phyloP scores from a whole-genome alignment of 2,797 vertebrate genomes.

The Octomys mimax region DNA sequence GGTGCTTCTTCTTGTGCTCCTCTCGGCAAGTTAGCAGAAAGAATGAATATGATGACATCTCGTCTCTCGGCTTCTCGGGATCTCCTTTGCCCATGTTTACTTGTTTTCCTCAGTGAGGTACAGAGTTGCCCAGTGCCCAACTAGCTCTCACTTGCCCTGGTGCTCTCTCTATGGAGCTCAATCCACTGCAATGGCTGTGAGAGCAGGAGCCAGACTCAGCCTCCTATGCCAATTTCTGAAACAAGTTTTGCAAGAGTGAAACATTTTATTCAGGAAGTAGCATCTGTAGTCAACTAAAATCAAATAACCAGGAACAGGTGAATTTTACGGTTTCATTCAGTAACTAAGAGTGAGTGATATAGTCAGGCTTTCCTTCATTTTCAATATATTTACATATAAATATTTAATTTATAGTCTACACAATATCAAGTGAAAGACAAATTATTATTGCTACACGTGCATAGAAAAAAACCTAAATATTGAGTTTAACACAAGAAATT shows the following conservation, averaged over 20 bases:
- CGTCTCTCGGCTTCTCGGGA: too few species aligned
- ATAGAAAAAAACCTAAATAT: neutral
- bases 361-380: neutral
- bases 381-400: neutral
- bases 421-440: neutral
- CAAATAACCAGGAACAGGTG: neutral
- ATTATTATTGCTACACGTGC: neutral
- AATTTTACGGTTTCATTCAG: neutral
- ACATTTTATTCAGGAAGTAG: neutral
- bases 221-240: neutral
- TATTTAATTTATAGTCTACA: slow-evolving; percentile 29
- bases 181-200: too few species aligned
- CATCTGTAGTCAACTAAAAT: neutral
- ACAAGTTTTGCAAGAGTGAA: neutral
- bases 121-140: too few species aligned
- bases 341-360: neutral
- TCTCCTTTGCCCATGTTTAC: too few species aligned
- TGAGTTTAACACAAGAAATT: neutral
- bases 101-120: too few species aligned
- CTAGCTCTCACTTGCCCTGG: too few species aligned
- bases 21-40: too few species aligned
- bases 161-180: too few species aligned
- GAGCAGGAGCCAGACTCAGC: too few species aligned
- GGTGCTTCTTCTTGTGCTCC: too few species aligned
- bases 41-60: too few species aligned